These are phyloP conservation scores for Corythornis leucogaster DNA, from an alignment of 2,797 vertebrate species.

Conservation along the genomic window DNA sequence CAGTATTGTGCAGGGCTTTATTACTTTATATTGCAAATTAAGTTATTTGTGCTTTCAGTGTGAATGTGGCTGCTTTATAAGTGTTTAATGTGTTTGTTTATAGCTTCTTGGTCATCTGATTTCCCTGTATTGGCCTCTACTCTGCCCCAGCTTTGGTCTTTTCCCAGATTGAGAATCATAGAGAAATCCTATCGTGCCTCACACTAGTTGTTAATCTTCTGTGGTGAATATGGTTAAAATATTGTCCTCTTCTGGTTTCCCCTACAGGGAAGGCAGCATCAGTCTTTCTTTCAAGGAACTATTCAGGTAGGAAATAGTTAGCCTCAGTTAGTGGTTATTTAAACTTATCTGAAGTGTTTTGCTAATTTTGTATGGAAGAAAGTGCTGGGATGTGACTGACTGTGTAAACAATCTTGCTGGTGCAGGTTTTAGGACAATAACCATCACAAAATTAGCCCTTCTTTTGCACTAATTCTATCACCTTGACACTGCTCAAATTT, in stretches of 20 bases:
- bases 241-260: neutral
- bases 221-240: neutral
- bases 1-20: neutral
- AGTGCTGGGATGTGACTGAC: neutral
- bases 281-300: neutral
- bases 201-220: neutral
- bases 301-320: neutral
- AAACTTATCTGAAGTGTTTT: neutral
- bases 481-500: neutral
- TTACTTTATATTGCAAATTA: neutral
- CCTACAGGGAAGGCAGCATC: neutral
- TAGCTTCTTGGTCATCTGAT: neutral
- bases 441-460: neutral
- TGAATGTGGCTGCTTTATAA: neutral
- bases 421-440: neutral
- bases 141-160: neutral
- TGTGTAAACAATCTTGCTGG: neutral
- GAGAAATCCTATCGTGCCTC: neutral
- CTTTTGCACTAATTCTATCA: neutral
- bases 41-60: neutral
- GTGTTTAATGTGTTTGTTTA: neutral
- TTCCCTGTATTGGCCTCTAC: neutral
- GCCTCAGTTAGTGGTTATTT: neutral
- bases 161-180: neutral
- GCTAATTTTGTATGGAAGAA: neutral